These are phyloP conservation scores for Sphaerodactylus townsendi DNA, from an alignment of 2,113 vertebrate genomes.

Conservation along the genomic window DNA sequence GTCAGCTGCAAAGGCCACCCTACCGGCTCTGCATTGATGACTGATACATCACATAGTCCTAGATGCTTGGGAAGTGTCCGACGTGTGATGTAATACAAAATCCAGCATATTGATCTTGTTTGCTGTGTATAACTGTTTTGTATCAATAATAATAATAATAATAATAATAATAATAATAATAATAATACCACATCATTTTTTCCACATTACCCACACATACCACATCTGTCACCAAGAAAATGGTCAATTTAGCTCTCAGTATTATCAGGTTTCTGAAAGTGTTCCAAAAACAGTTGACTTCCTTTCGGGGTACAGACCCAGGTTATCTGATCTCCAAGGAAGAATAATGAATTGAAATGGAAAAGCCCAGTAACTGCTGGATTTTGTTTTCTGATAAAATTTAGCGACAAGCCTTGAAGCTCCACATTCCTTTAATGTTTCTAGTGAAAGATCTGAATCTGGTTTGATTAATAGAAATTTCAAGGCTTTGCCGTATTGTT, in stretches of 20 bases:
- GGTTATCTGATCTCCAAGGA: neutral
- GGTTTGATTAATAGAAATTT: neutral
- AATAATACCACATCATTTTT: neutral
- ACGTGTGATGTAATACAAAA: no score
- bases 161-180: no score
- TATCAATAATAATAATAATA: no score
- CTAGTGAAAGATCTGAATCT: neutral
- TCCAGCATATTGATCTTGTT: no score
- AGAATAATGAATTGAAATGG: neutral
- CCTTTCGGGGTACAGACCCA: neutral
- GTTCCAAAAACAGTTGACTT: neutral
- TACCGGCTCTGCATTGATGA: no score
- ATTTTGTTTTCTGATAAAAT: neutral
- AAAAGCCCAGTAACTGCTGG: neutral
- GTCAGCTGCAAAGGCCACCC: no score
- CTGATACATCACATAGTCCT: no score
- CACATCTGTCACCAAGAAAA: no score
- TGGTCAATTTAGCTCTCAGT: neutral
- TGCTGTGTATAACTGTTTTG: no score
- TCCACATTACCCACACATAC: neutral
- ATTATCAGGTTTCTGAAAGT: neutral
- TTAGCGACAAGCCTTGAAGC: neutral
- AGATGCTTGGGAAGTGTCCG: no score
- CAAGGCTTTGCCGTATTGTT: neutral
- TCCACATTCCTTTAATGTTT: neutral